Evolutionary conservation across 2,888 invertebrate genomes (phyloP).

Genomic region (Drosophila seclusa): DNA sequence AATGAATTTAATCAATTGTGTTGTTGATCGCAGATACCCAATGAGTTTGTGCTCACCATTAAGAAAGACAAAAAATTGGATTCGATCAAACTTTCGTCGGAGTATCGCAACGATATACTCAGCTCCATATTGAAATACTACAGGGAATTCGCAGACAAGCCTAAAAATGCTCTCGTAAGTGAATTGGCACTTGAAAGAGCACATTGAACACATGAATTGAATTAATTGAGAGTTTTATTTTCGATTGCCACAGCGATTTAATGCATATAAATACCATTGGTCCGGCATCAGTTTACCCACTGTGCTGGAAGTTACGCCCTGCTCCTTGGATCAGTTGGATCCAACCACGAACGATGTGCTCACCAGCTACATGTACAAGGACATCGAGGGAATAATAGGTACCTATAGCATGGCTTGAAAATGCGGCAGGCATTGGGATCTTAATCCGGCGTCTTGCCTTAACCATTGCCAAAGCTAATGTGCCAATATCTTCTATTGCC

Average conservation of each 20-base stretch:
- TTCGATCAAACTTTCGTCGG: slow-evolving; percentile 98
- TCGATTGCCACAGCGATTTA: slow-evolving; percentile 88
- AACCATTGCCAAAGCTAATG: slow-evolving; percentile 21
- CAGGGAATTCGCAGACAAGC: slow-evolving; percentile 92
- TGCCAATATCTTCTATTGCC: slow-evolving; percentile 1
- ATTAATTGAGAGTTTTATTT: not conserved
- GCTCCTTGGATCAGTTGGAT: slow-evolving; percentile 96
- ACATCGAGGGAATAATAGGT: slow-evolving; percentile 91
- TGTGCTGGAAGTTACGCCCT: slow-evolving; percentile 95
- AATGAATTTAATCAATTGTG: slow-evolving; percentile 17
- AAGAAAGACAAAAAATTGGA: slow-evolving; percentile 96
- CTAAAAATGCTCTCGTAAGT: slow-evolving; percentile 90
- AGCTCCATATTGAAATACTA: slow-evolving; percentile 95
- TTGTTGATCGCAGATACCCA: slow-evolving; percentile 84
- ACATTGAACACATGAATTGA: not conserved
- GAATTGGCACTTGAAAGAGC: not conserved
- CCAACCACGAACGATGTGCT: slow-evolving; percentile 92
- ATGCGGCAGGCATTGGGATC: slow-evolving; percentile 26
- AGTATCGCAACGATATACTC: slow-evolving; percentile 95
- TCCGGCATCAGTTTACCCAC: slow-evolving; percentile 95
- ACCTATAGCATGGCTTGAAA: slow-evolving; percentile 64
- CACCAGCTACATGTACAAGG: slow-evolving; percentile 93
- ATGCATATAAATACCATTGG: slow-evolving; percentile 98
- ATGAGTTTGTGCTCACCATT: slow-evolving; percentile 92
- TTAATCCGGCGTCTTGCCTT: not conserved